Evolutionary conservation across 2,888 invertebrate genomes (phyloP), one percentile per base, ranked within the genome.

Genomic region (Dascillus cervinus): DNA sequence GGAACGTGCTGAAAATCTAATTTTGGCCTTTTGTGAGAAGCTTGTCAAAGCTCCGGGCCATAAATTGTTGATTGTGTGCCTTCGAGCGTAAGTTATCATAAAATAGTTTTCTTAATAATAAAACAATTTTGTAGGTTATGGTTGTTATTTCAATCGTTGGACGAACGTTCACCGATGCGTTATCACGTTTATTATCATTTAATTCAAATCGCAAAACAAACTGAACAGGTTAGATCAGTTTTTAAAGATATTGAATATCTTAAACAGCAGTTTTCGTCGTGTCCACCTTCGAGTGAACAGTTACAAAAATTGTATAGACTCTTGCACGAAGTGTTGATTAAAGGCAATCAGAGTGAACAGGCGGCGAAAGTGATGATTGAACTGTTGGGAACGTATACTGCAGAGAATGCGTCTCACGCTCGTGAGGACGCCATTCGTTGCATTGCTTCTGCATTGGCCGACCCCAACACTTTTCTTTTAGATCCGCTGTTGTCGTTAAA

Each of bases 291-390:
- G 1, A 84, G 82, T 54, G 89, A 90, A 63, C 88, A 90, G 64
- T 81, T 89, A 75, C 95, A 96, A 61, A 89, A 89, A 55, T 67
- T 95, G 2, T 82, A 92, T 51, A 77, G 95, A 47, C 68, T 89
- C 11, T 66, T 96, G 29, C 94, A 96, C 60, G 86, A 90, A 65
- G 90, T 90, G 13, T 64, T 82, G n/a, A 69, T 90, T 21, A 83
- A 84, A 56, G 86, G 87, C 57, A 86, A 88, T 50, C 87, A 88
- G 58, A 82, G 91, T 64, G 92, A 94, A 58, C 73, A 87, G 52
- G 92, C 94, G 12, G 85, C 92, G 10, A 90, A 91, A 64, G 92
- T 95, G 3, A 97, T 98, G 97, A 84, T 96, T 41, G 95, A 95
- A 64, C 70, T 98, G 1, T 69, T 98, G 33, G 90, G 91, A 12